A percentile compares a stretch with the other conserved stretches of the same genome.
Conservation (phyloP, 2,797 vertebrate genomes). For the Amphiprion clarkii region DNA sequence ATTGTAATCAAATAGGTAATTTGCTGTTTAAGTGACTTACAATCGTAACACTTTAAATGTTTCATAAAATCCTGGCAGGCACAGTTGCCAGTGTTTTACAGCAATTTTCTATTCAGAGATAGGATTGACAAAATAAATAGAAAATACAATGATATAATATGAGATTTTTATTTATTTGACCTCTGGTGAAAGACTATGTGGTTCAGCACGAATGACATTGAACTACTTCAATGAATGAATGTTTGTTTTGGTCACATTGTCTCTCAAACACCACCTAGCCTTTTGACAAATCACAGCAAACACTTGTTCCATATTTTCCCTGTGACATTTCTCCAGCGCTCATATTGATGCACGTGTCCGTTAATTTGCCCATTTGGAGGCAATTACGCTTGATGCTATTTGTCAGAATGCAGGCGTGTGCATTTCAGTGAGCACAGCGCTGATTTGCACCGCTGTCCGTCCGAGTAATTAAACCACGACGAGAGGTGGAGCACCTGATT, state of each 20-base stretch:
- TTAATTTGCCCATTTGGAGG: conserved; percentile 73
- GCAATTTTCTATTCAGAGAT: not conserved
- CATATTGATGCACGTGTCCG: conserved; percentile 53
- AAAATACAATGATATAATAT: not conserved
- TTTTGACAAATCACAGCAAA: conserved; percentile 27
- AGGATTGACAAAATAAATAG: not conserved
- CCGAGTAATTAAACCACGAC: conserved; percentile 74
- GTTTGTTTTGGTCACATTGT: conserved; percentile 21
- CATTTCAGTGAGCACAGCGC: conserved; percentile 37
- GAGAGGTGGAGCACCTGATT: conserved; percentile 60
- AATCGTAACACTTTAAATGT: too few relatives aligned
- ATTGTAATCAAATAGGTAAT: too few relatives aligned
- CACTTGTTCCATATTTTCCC: conserved; percentile 29
- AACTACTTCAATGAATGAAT: conserved; percentile 17
- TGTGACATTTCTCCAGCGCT: conserved; percentile 35
- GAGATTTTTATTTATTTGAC: conserved; percentile 21
- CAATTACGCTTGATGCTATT: conserved; percentile 68
- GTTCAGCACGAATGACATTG: conserved; percentile 6
- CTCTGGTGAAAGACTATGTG: conserved; percentile 28
- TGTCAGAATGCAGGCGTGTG: conserved; percentile 59
- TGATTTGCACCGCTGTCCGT: conserved; percentile 68
- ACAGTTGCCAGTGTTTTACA: too few relatives aligned
- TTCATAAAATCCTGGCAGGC: too few relatives aligned
- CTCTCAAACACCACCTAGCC: not conserved
- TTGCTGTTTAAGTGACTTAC: too few relatives aligned